Base-by-base conservation (phyloP, 2,113 vertebrate genomes). In the Odontophorus gujanensis region DNA sequence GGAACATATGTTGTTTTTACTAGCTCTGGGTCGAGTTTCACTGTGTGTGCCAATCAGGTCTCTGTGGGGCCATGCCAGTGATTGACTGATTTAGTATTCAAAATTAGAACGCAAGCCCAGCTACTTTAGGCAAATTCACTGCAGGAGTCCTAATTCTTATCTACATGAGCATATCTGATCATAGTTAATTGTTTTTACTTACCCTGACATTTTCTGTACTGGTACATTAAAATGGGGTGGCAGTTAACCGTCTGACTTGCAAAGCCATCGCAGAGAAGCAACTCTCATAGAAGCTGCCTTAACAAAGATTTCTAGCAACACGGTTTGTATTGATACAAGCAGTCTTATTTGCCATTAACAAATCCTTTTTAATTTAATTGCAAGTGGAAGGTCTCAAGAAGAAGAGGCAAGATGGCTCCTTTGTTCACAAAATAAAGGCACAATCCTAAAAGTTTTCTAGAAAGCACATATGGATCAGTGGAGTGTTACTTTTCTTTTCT, bases 1-100 rank as follows among this genome's bases (percentile, higher is more conserved):
- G 79, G 81, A 95, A 92, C 92, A 96, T 92, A 93, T 92, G 91
- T 93, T 96, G 94, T 93, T 96, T 95, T 93, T 95, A 95, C 84
- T 74, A 81, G 68, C 86, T 89, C 57, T 78, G 93, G 75, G 63
- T 96, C 87, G 85, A 87, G 75, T 96, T 95, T 95, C 89, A 77
- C 63, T 81, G 0, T 9, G n/a, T 77, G 78, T 93, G 92, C 91
- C 96, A 95, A 90, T 90, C 73, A 79, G 42, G 85, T 7, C 72
- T 94, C 86, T 4, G 3, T 14, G 20, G 48, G 74, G 86, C 75
- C 47, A 43, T 80, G 75, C 81, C 93, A 76, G 55, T 7, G 74
- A 95, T 77, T 91, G 36, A 55, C 69, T 83, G 74, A 80, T 90
- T n/a, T 43, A 76, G 26, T 19, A 32, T 7, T 48, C 87, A 63